Evolutionary conservation across 1,140 invertebrate species (phyloP), one percentile per base, ranked within the genome.

Genomic region (Drosophila parvula): DNA sequence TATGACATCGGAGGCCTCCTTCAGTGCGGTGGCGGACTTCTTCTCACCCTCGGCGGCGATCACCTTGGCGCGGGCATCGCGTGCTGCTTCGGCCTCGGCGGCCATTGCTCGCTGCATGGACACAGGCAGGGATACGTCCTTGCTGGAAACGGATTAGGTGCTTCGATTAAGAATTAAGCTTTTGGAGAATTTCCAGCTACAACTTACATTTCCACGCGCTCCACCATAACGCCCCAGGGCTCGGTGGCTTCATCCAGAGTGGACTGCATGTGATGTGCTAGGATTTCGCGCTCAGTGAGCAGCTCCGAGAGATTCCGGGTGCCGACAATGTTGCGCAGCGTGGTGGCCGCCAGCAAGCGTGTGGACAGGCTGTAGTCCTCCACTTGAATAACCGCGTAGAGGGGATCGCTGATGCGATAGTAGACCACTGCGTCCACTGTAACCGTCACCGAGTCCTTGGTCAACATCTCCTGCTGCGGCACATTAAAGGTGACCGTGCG

Each of bases 151-250:
- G 11, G 5, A 70, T 41, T 5, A 28, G 5, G 6, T 10, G 8
- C 4, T 27, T 9, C 7, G 8, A 28, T 60, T 11, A 36, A 16
- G 27, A 34, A 8, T 8, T 6, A 12, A 22, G 3, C n/a, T 32
- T 48, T 14, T 12, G 10, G 10, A 36, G 12, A 28, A 38, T 32
- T 0, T 18, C 7, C 7, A 40, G 1, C 0, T n/a, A 38, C 16
- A 67, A 92, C 95, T 96, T 93, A 98, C 97, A 99, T 98, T 95
- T 98, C 98, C 30, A 99, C 97, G 76, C 98, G 94, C 92, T 99
- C 97, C 0, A 99, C 98, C 93, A 98, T 98, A 14, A 99, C 97
- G n/a, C 98, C 98, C 98, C 98, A 99, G 40, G 97, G 96, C 82
- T 98, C 97, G 6, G 98, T 99, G n/a, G 97, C 97, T 59, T 97